Conservation (phyloP, 2,113 vertebrate genomes). For the Calypte anna region DNA sequence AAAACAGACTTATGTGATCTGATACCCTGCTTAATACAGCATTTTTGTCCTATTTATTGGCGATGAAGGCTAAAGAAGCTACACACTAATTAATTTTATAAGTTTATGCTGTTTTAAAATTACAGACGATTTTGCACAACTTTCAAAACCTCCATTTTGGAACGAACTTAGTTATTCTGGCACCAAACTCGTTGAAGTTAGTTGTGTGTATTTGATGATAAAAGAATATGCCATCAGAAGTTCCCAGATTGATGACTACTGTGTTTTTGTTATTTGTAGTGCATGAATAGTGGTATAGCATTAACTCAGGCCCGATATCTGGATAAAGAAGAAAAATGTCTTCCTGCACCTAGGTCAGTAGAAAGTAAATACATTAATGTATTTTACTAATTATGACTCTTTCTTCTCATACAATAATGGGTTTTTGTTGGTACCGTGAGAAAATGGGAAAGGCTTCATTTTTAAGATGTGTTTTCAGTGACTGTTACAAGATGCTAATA, state of each 20-base stretch:
- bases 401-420: not conserved
- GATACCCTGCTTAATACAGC: not conserved
- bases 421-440: not conserved
- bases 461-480: not conserved
- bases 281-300: slow-evolving; percentile 86
- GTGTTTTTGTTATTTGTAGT: slow-evolving; percentile 74
- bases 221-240: not conserved
- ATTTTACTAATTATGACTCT: not conserved
- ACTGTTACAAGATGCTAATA: not conserved
- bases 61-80: not conserved
- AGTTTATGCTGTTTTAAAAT: not conserved
- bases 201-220: not conserved
- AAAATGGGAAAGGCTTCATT: not conserved
- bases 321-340: slow-evolving; percentile 93
- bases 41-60: not conserved
- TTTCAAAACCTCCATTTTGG: not conserved
- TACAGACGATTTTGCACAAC: not conserved
- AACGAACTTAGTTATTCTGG: not conserved
- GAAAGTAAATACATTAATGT: not conserved
- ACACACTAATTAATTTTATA: not conserved
- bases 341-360: slow-evolving; percentile 89
- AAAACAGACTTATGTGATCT: not conserved
- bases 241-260: not conserved
- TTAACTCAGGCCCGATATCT: slow-evolving; percentile 92
- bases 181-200: not conserved